Percentiles rank a stretch among this genome's conserved stretches.
These are phyloP conservation scores for Gulo gulo DNA, from an alignment of 2,113 vertebrate genomes.

Conservation along the genomic window DNA sequence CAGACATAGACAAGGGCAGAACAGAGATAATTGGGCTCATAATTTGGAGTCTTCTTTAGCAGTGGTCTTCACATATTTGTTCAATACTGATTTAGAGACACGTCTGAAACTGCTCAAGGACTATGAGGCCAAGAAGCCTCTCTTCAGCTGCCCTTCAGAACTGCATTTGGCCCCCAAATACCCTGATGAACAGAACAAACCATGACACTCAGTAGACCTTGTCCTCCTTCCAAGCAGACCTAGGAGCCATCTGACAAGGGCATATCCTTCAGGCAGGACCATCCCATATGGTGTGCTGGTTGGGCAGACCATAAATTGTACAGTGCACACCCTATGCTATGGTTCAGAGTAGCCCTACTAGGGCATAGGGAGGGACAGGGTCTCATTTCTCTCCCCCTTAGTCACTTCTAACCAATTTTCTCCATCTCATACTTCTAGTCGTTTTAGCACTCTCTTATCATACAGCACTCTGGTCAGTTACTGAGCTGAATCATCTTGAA, in stretches of 20 bases:
- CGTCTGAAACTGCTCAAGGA: background rate
- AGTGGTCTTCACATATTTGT: background rate
- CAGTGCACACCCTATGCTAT: background rate
- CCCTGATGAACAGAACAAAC: background rate
- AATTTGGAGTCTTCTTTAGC: background rate
- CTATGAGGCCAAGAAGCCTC: background rate
- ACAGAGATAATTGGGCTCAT: background rate
- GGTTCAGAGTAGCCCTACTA: background rate
- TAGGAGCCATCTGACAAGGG: background rate
- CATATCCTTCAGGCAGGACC: background rate
- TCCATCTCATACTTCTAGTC: background rate
- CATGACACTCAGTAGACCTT: background rate
- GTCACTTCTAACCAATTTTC: background rate
- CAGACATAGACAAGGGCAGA: background rate
- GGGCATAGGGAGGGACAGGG: accelerated
- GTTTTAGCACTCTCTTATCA: background rate
- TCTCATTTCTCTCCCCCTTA: background rate
- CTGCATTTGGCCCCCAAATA: background rate
- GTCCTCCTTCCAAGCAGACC: background rate
- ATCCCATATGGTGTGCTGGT: accelerated
- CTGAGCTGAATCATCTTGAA: background rate
- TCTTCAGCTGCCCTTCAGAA: background rate
- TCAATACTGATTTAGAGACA: background rate
- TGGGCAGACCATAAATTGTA: background rate
- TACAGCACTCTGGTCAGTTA: background rate